Percentiles rank a stretch among this genome's conserved stretches.
Conservation (phyloP, 2,888 invertebrate genomes). For the Philaethria dido region DNA sequence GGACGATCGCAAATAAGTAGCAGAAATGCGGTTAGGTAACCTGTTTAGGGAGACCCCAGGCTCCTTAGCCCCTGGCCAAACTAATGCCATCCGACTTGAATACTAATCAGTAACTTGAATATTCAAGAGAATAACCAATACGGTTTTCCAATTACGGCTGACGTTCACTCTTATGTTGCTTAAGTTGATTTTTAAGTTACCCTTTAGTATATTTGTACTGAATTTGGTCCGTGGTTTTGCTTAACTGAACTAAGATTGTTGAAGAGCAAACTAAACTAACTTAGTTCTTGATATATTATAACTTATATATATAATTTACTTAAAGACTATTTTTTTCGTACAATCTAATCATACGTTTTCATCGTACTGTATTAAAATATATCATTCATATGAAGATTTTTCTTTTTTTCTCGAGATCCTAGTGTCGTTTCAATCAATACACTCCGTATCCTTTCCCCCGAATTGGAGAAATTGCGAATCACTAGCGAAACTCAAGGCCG, state of each 20-base stretch:
- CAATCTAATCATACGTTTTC: no score
- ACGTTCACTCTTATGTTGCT: slow-evolving; percentile 9
- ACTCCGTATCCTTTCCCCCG: no score
- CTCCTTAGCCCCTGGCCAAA: slow-evolving; percentile 56
- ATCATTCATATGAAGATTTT: no score
- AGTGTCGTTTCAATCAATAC: no score
- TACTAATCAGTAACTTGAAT: slow-evolving; percentile 67
- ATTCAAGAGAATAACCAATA: slow-evolving; percentile 53
- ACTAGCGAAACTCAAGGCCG: no score
- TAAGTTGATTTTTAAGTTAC: background rate
- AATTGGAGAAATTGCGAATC: no score
- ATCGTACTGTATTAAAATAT: no score
- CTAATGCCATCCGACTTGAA: slow-evolving; percentile 70
- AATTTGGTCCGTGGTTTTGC: background rate
- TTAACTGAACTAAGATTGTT: no score
- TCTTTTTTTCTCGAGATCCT: no score
- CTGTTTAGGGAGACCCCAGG: slow-evolving; percentile 74
- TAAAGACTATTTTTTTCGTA: no score
- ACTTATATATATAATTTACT: no score
- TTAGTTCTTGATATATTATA: background rate
- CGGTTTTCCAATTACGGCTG: slow-evolving; percentile 16
- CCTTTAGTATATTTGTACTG: background rate
- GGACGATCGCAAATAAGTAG: slow-evolving; percentile 60
- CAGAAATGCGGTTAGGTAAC: slow-evolving; percentile 79
- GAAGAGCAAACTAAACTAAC: background rate